Evolutionary conservation across 2,113 vertebrate genomes (phyloP).

Genomic region (Prunella fulvescens): DNA sequence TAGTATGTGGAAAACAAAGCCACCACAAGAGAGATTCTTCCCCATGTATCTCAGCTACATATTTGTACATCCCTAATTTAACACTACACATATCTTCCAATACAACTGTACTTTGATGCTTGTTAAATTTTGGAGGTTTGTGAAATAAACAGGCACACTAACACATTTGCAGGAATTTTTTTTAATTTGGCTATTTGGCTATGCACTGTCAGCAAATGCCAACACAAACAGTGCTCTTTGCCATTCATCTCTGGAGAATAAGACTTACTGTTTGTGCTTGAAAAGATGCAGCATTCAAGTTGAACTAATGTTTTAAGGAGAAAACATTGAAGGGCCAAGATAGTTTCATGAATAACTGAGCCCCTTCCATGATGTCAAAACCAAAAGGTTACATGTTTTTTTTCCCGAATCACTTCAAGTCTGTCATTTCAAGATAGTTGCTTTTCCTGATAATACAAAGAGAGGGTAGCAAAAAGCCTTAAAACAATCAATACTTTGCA

Average conservation of each 20-base stretch:
- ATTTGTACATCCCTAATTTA: not conserved
- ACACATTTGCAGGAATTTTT: not conserved
- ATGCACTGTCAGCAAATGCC: not conserved
- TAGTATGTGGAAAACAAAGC: not conserved
- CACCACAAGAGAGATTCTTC: not conserved
- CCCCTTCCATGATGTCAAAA: not conserved
- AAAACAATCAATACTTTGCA: slow-evolving; percentile 13
- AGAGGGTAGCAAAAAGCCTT: not conserved
- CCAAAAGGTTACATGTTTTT: not conserved
- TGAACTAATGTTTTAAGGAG: not conserved
- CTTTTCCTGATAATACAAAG: not conserved
- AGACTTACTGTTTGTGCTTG: not conserved
- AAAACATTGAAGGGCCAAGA: not conserved
- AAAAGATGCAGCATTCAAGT: not conserved
- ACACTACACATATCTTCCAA: not conserved
- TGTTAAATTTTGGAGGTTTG: not conserved
- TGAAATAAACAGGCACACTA: not conserved
- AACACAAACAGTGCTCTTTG: not conserved
- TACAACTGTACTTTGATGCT: not conserved
- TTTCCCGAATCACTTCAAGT: not conserved
- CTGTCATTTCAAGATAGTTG: not conserved
- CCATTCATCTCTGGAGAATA: not conserved
- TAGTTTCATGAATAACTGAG: not conserved
- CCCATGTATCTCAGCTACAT: not conserved
- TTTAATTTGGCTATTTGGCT: not conserved